Evolutionary conservation across 2,888 invertebrate species (phyloP), one percentile per base, ranked within the genome.

Genomic region (Blomia tropicalis): DNA sequence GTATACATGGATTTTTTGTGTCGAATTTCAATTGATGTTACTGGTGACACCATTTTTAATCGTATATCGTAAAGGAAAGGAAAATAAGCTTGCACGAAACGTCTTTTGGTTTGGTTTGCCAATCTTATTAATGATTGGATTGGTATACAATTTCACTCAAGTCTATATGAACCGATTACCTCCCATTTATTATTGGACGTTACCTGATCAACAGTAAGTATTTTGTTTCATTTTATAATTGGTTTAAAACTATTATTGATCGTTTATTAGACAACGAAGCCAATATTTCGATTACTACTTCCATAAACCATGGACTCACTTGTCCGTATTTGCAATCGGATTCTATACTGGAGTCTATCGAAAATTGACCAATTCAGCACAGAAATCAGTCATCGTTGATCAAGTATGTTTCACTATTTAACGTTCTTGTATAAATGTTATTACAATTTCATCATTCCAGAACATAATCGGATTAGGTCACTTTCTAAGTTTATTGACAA

Each of bases 231-330:
- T 11, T 17, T n/a, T 41, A 41, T n/a, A 14, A 41, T n/a, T n/a
- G n/a, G n/a, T n/a, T n/a, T 29, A 43, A 31, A 30, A 14, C 22
- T 59, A 27, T 23, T 36, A 25, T 59, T 3, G 19, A 58, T 44
- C 17, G 19, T 5, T 17, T 56, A 32, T 56, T 31, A 63, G 63
- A 11, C 64, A 64, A 41, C 59, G 64, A 53, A 30, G 63, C 43
- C 27, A 59, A 32, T 65, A 65, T 59, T 65, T 60, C 43, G 30
- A 53, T 11, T 43, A 56, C 2, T 64, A 65, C 47, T 63, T 47
- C 30, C 59, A 60, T 23, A 65, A 64, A 47, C 63, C 64, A 36
- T 64, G 63, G 65, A 64, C 65, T 41, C 65, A 65, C 47, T 36
- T 65, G 25, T 64, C 65, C 19, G 54, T 54, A 11, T 65, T 64